phyloP scores from a whole-genome alignment of 2,113 vertebrate genomes.

The Porphyrio hochstetteri region DNA sequence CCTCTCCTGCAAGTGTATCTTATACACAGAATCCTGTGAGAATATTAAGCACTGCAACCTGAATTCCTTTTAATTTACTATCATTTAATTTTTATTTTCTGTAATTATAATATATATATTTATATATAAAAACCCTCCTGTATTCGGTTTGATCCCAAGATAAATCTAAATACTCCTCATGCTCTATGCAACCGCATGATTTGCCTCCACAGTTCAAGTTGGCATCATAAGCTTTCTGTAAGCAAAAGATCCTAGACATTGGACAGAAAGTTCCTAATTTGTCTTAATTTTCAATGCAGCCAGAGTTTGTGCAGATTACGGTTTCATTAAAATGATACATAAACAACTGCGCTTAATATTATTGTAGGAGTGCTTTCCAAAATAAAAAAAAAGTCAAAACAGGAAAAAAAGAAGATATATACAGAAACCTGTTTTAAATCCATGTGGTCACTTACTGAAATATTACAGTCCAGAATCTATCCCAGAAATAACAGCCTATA shows the following conservation, averaged over 20 bases:
- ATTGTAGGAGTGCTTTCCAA: not conserved
- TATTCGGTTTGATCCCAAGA: not conserved
- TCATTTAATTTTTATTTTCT: not conserved
- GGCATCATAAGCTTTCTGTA: not conserved
- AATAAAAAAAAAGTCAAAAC: not conserved
- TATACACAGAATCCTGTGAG: not conserved
- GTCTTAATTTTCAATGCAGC: not conserved
- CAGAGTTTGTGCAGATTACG: not conserved
- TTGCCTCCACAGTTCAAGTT: not conserved
- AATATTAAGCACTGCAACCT: not conserved
- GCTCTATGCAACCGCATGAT: not conserved
- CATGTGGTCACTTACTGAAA: not conserved
- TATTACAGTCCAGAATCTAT: not conserved
- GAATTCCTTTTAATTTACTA: not conserved
- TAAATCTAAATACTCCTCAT: not conserved
- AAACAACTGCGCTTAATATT: not conserved
- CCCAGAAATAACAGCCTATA: not conserved
- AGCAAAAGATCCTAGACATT: not conserved
- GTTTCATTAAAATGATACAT: not conserved
- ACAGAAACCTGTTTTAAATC: not conserved
- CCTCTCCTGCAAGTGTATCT: not conserved
- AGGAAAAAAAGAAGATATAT: fast-evolving
- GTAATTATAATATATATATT: not conserved
- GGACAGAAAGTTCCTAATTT: not conserved
- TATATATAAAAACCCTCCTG: not conserved